Evolutionary conservation across 2,888 invertebrate species (phyloP).

Genomic region (Prenolepis imparis): DNA sequence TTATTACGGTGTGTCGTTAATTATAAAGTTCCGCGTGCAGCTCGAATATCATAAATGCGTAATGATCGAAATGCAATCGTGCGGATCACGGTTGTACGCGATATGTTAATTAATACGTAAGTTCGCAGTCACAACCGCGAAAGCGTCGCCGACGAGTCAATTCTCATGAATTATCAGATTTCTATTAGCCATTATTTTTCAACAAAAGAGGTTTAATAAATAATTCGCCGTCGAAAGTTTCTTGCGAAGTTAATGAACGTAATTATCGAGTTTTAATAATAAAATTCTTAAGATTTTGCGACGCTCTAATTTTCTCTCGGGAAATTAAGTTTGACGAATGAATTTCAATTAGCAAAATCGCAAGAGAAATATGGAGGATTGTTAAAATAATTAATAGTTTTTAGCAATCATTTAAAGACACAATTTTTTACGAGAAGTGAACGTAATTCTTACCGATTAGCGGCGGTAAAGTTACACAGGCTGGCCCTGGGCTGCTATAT

Average conservation of each 20-base stretch:
- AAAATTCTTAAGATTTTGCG: background rate
- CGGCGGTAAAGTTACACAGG: conserved; percentile 93
- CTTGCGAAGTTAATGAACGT: background rate
- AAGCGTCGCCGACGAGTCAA: background rate
- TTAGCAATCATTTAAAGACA: no score
- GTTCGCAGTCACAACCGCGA: background rate
- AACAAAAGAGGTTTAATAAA: background rate
- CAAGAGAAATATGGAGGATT: background rate
- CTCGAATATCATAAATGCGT: conserved; percentile 15
- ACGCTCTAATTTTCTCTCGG: background rate
- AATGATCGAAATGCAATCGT: conserved; percentile 11
- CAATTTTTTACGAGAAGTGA: background rate
- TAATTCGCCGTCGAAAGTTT: background rate
- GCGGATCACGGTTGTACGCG: background rate
- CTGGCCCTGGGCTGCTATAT: conserved; percentile 94
- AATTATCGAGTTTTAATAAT: background rate
- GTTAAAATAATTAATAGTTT: background rate
- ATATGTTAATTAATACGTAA: conserved; percentile 16
- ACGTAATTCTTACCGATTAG: conserved; percentile 90
- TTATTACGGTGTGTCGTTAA: conserved; percentile 4
- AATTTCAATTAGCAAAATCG: background rate
- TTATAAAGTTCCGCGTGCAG: background rate
- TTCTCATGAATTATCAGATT: background rate
- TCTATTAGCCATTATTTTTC: background rate
- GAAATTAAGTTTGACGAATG: background rate